Base-by-base conservation (phyloP, 2,113 vertebrate genomes). In the Perognathus longimembris region DNA sequence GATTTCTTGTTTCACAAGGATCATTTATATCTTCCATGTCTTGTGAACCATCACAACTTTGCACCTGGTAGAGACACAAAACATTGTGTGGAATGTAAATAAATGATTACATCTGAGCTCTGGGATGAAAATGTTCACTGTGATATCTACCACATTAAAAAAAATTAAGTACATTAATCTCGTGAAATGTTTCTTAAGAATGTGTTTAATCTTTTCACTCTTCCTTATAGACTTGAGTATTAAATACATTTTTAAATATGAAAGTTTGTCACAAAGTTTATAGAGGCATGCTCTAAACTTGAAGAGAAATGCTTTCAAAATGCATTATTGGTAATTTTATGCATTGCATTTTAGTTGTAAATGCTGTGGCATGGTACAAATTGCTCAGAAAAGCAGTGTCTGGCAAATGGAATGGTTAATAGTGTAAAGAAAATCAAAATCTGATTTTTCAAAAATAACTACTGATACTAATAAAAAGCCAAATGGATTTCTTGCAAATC, bases 401-500 rank as follows among this genome's bases (percentile, higher is more conserved):
- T 78, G 69, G 83, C 42, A 94, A 97, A 85, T 96, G 81, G 75
- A 95, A 91, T 94, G 82, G 70, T 92, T 89, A 76, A 40, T 32
- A 89, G 70, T 71, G n/a, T 93, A 93, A 95, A 88, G 88, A 97
- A 96, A 97, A 96, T 92, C 0, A 92, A 90, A 97, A 30, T 87
- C 77, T 97, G 54, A 90, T 86, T 77, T 97, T 93, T 95, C 9
- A 94, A 88, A 54, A 90, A 92, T 90, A 94, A 95, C 96, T 89
- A 59, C 67, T 18, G 77, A 96, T 96, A 95, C 86, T 95, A 95
- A 96, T 94, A 92, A 95, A 94, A 95, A 32, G 45, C 74, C 85
- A 82, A 91, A 74, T 96, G 86, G 38, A 89, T 96, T 97, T 96
- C 71, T 93, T 97, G 94, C 66, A 76, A 90, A 69, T 96, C 95